Conservation (phyloP, 2,888 invertebrate genomes). For the Plebejus melissa region DNA sequence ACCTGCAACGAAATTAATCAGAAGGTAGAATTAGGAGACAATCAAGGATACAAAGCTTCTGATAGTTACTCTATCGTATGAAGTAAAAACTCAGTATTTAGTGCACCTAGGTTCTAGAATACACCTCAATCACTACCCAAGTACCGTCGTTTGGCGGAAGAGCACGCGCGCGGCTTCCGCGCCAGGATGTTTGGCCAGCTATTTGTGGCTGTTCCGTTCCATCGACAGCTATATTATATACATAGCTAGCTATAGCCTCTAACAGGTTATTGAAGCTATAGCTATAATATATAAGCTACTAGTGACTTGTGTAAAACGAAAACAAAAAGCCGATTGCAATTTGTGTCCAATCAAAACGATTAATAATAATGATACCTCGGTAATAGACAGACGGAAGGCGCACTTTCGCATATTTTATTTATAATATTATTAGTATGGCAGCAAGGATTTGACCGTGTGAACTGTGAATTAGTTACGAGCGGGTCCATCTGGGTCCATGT, state of each 20-base stretch:
- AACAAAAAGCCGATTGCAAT: no score
- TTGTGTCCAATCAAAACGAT: no score
- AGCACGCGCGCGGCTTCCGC: slow-evolving; percentile 62
- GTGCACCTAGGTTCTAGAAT: not conserved
- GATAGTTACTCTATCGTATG: no score
- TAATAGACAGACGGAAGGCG: no score
- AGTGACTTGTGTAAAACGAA: no score
- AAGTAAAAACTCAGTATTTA: no score
- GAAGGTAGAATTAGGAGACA: no score
- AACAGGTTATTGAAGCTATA: slow-evolving; percentile 3
- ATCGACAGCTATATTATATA: slow-evolving; percentile 24
- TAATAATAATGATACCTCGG: no score
- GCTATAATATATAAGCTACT: not conserved
- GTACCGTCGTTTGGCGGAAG: slow-evolving; percentile 51
- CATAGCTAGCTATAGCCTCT: not conserved
- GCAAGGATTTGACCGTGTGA: slow-evolving; percentile 1
- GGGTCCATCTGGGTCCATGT: slow-evolving; percentile 2
- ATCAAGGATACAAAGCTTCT: no score
- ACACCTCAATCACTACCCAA: not conserved
- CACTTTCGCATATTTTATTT: no score
- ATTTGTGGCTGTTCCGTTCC: slow-evolving; percentile 37
- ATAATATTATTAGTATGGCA: no score
- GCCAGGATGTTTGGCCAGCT: slow-evolving; percentile 57
- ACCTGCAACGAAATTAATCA: no score
- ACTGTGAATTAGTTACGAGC: not conserved